A percentile compares a stretch with the other conserved stretches of the same genome.
Evolutionary conservation across 2,888 invertebrate species (phyloP).

Genomic region (Drosophila gaucha): DNA sequence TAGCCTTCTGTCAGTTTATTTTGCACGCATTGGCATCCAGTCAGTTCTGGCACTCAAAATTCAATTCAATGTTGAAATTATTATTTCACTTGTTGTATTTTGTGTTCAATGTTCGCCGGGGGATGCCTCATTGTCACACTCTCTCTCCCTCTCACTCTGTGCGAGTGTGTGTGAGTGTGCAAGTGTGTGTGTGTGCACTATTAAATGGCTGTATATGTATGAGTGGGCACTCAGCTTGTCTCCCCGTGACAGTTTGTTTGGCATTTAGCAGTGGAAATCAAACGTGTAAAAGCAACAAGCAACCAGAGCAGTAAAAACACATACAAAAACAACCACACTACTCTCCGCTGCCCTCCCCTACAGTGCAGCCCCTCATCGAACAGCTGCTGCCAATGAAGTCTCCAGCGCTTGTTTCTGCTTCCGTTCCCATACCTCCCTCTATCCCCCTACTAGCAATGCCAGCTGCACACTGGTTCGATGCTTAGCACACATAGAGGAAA

Average conservation of each 20-base stretch:
- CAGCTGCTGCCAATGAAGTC: conserved; percentile 46
- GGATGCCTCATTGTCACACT: conserved; percentile 42
- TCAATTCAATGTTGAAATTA: conserved; percentile 75
- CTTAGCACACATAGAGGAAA: background rate
- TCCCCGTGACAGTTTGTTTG: conserved; percentile 68
- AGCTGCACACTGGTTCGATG: conserved; percentile 31
- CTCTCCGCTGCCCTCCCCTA: background rate
- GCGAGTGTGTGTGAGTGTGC: background rate
- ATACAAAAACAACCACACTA: background rate
- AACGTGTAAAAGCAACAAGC: conserved; percentile 73
- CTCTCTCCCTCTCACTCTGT: background rate
- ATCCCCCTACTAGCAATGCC: background rate
- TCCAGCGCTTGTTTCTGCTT: conserved; percentile 13
- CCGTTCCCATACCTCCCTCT: background rate
- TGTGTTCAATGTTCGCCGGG: conserved; percentile 30
- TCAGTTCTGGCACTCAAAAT: conserved; percentile 61
- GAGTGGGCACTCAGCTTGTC: conserved; percentile 64
- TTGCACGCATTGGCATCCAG: conserved; percentile 66
- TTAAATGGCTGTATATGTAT: conserved; percentile 5
- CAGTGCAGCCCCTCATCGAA: background rate
- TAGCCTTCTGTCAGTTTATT: conserved; percentile 40
- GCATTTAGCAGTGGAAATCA: conserved; percentile 76
- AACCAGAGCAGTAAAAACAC: conserved; percentile 48
- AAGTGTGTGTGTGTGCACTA: background rate
- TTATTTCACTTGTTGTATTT: conserved; percentile 72